These are phyloP conservation scores for Drosophila tropicalis DNA, from an alignment of 1,140 invertebrate species.

Conservation along the genomic window DNA sequence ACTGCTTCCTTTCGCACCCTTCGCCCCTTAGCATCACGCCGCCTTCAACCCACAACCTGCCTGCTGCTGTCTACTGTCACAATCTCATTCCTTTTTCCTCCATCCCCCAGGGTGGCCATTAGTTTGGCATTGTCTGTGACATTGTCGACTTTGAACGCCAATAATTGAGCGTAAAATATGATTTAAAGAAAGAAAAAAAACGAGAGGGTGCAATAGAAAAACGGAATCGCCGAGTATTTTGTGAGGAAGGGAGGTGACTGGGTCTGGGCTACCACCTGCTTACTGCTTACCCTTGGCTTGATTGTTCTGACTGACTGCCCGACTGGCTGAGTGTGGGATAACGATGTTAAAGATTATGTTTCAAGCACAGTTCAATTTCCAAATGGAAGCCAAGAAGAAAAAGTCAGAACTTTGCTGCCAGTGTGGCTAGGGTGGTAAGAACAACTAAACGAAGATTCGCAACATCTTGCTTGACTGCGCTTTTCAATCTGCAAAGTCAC, in stretches of 20 bases:
- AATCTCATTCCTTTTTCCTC: neutral
- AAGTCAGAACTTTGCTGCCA: neutral
- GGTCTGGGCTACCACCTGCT: slow-evolving; percentile 45
- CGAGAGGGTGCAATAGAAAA: slow-evolving; percentile 9
- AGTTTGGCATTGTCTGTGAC: slow-evolving; percentile 77
- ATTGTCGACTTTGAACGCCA: slow-evolving; percentile 72
- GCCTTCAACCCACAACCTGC: too few relatives aligned
- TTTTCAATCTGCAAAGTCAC: slow-evolving; percentile 62
- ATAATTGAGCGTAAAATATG: slow-evolving; percentile 81
- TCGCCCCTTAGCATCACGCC: too few relatives aligned
- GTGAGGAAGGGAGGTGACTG: neutral
- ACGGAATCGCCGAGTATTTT: neutral
- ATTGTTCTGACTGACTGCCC: slow-evolving; percentile 40
- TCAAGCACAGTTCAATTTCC: slow-evolving; percentile 51
- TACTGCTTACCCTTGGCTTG: slow-evolving; percentile 62
- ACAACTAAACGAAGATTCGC: slow-evolving; percentile 6
- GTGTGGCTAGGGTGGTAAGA: slow-evolving; percentile 10
- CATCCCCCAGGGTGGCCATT: slow-evolving; percentile 48
- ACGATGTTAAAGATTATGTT: slow-evolving; percentile 33
- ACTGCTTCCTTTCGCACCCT: slow-evolving; percentile 28
- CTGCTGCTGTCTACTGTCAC: neutral
- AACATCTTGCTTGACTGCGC: slow-evolving; percentile 69
- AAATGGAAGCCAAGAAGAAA: slow-evolving; percentile 23
- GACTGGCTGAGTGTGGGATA: slow-evolving; percentile 23
- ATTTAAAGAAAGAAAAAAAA: slow-evolving; percentile 51